Evolutionary conservation across 2,797 vertebrate genomes (phyloP), one percentile per base, ranked within the genome.

Genomic region (Ptychobarbus kaznakovi): DNA sequence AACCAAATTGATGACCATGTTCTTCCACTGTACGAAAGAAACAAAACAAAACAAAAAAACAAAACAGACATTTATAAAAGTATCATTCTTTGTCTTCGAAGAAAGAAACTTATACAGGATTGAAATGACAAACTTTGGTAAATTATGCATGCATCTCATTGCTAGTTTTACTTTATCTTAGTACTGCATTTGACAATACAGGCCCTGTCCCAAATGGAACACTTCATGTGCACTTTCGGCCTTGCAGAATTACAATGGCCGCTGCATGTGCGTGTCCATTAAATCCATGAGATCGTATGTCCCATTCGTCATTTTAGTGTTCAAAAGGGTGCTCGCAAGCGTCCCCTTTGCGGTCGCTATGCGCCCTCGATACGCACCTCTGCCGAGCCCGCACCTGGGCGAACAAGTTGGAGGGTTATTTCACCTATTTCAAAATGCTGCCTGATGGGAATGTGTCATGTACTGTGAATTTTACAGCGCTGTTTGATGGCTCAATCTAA

Each of bases 351-450:
- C 32, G 32, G 32, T 32, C n/a, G n/a, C n/a, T n/a, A n/a, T n/a
- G n/a, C n/a, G n/a, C n/a, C n/a, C n/a, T n/a, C n/a, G n/a, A n/a
- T n/a, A n/a, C n/a, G n/a, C n/a, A n/a, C n/a, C n/a, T n/a, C n/a
- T n/a, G n/a, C n/a, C n/a, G n/a, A n/a, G n/a, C n/a, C n/a, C n/a
- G n/a, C n/a, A n/a, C n/a, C n/a, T n/a, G n/a, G n/a, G n/a, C n/a
- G n/a, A n/a, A n/a, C n/a, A n/a, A n/a, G n/a, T 82, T 58, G 20
- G 12, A 51, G 66, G 53, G 38, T 72, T 82, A 51, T 84, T 86
- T 78, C 66, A 84, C 6, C 32, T 80, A 78, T 42, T 72, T 87
- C n/a, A 76, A 73, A 73, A 20, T 49, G 22, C 20, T 44, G 40
- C 56, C 9, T 44, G 40, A 38, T 42, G 46, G 56, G 13, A 74